Percentiles rank a stretch among this genome's conserved stretches.
Conservation (phyloP, 2,888 invertebrate genomes). For the Clanis bilineata region DNA sequence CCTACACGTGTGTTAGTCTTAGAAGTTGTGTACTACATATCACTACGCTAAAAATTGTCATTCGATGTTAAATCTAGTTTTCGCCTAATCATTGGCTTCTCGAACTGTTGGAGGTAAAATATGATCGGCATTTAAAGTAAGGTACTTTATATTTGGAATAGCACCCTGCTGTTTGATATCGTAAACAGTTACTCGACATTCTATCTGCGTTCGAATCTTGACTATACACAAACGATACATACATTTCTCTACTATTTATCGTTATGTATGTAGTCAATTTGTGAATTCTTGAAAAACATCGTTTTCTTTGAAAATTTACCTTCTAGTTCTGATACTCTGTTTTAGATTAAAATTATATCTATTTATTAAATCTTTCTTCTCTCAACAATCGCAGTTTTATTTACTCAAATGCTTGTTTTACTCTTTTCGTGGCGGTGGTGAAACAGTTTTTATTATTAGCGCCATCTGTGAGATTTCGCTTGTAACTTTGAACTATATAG, state of each 20-base stretch:
- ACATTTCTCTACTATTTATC: conserved; percentile 45
- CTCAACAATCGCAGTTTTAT: conserved; percentile 59
- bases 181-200: conserved; percentile 21
- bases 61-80: conserved; percentile 34
- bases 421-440: not conserved
- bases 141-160: conserved; percentile 47
- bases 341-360: conserved; percentile 77
- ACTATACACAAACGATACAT: conserved; percentile 38
- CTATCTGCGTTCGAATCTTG: conserved; percentile 33
- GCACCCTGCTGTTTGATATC: conserved; percentile 58
- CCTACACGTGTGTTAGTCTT: conserved; percentile 25
- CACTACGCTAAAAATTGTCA: conserved; percentile 38
- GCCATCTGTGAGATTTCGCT: not conserved
- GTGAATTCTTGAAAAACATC: conserved; percentile 58
- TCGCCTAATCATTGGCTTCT: conserved; percentile 25
- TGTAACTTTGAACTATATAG: too few species aligned
- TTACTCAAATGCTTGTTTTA: conserved; percentile 20
- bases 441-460: not conserved
- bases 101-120: conserved; percentile 16
- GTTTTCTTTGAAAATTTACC: conserved; percentile 59
- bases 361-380: conserved; percentile 82
- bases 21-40: conserved; percentile 53
- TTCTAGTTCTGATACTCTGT: conserved; percentile 71
- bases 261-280: conserved; percentile 60
- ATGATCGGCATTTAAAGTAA: conserved; percentile 31